A percentile compares a stretch with the other conserved stretches of the same genome.
Evolutionary conservation across 2,888 invertebrate species (phyloP).

Genomic region (Geophilus truncorum): DNA sequence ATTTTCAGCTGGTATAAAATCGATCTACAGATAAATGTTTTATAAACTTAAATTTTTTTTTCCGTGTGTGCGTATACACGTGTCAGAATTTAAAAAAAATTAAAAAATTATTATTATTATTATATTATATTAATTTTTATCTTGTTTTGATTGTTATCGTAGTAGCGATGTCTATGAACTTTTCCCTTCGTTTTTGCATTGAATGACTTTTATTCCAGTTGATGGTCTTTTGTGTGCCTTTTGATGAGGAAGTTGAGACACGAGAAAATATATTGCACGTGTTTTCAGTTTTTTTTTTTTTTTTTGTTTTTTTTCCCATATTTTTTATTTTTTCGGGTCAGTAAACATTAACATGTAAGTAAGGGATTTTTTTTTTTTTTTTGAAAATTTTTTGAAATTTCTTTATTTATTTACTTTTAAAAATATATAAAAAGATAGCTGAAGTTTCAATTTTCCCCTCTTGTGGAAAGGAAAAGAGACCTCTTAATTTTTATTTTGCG

Average conservation of each 20-base stretch:
- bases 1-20: not conserved
- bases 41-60: not conserved
- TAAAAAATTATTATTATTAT: not conserved
- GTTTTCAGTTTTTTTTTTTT: not conserved
- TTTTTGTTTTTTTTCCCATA: not conserved
- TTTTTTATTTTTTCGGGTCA: not conserved
- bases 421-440: not conserved
- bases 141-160: not conserved
- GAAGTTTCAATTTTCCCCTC: conserved; percentile 18
- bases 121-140: not conserved
- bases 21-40: not conserved
- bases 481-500: conserved; percentile 19
- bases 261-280: not conserved
- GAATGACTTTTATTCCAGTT: not conserved
- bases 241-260: not conserved
- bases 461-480: not conserved
- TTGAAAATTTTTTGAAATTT: not conserved
- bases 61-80: not conserved
- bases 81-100: not conserved
- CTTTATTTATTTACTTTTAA: not conserved
- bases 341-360: not conserved
- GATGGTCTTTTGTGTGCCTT: not conserved
- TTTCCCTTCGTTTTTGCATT: not conserved
- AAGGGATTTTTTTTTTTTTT: not conserved
- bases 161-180: not conserved